Evolutionary conservation across 2,113 vertebrate species (phyloP).

Genomic region (Alexandromys fortis): DNA sequence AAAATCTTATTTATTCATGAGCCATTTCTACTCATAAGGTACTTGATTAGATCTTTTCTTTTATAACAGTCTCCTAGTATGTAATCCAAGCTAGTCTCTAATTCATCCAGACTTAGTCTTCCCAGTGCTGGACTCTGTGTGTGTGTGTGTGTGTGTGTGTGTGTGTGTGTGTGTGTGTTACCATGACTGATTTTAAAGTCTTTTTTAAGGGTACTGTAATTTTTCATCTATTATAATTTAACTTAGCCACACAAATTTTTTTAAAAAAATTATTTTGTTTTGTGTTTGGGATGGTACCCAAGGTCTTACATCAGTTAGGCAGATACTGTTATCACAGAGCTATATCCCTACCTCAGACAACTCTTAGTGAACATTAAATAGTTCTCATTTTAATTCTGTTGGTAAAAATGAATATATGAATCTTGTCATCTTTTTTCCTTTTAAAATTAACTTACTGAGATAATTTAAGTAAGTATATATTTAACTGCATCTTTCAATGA

Average conservation of each 20-base stretch:
- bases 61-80: background rate
- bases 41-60: conserved; percentile 19
- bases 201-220: conserved; percentile 8
- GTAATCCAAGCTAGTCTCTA: background rate
- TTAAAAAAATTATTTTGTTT: background rate
- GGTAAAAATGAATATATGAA: background rate
- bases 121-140: background rate
- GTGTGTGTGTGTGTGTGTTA: too few relatives aligned
- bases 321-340: background rate
- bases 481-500: background rate
- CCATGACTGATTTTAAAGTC: too few relatives aligned
- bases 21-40: background rate
- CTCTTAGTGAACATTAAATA: conserved; percentile 11
- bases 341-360: background rate
- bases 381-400: conserved; percentile 10
- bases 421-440: background rate
- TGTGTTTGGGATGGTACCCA: background rate
- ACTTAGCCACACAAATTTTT: background rate
- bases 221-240: background rate
- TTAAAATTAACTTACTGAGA: background rate
- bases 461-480: background rate
- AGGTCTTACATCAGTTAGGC: background rate
- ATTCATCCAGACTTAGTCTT: background rate
- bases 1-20: conserved; percentile 51
- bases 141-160: too few relatives aligned